Evolutionary conservation across 53 echinoderm and acorn worm genomes (phyloP).

Genomic region (Apostichopus leukothele): DNA sequence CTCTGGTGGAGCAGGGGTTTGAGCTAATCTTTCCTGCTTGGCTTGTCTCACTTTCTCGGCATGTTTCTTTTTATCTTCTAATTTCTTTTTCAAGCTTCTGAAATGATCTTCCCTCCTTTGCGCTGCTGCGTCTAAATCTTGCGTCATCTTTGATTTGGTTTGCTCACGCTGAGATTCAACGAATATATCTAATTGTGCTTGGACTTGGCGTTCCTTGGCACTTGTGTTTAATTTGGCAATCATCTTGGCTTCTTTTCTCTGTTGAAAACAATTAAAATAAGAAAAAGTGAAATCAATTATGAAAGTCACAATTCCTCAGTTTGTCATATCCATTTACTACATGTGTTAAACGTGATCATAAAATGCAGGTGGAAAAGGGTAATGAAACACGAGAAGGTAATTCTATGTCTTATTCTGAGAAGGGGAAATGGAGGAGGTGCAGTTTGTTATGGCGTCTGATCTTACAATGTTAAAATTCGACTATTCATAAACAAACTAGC

Average conservation of each 20-base stretch:
- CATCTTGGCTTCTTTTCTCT: conserved; percentile 79
- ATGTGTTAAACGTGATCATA: too few relatives aligned
- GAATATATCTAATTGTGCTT: conserved; percentile 57
- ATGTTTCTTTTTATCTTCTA: conserved; percentile 74
- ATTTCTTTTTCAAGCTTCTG: conserved; percentile 60
- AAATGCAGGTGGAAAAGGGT: too few relatives aligned
- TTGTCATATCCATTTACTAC: too few relatives aligned
- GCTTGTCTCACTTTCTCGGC: conserved; percentile 85
- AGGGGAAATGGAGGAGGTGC: too few relatives aligned
- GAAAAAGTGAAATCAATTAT: too few relatives aligned
- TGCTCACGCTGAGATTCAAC: conserved; percentile 73
- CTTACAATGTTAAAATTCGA: too few relatives aligned
- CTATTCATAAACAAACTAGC: too few relatives aligned
- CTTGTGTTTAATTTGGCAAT: conserved; percentile 78
- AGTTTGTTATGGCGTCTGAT: too few relatives aligned
- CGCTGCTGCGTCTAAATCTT: conserved; percentile 61
- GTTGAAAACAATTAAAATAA: background rate
- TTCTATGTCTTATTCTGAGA: too few relatives aligned
- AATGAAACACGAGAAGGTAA: too few relatives aligned
- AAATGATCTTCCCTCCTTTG: conserved; percentile 83
- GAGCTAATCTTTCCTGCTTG: conserved; percentile 70
- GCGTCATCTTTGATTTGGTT: conserved; percentile 55
- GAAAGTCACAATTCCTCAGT: too few relatives aligned
- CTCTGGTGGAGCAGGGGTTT: conserved; percentile 31
- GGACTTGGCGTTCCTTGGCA: conserved; percentile 80